phyloP scores from a whole-genome alignment of 2,888 invertebrate species.

The Andrena dorsata region DNA sequence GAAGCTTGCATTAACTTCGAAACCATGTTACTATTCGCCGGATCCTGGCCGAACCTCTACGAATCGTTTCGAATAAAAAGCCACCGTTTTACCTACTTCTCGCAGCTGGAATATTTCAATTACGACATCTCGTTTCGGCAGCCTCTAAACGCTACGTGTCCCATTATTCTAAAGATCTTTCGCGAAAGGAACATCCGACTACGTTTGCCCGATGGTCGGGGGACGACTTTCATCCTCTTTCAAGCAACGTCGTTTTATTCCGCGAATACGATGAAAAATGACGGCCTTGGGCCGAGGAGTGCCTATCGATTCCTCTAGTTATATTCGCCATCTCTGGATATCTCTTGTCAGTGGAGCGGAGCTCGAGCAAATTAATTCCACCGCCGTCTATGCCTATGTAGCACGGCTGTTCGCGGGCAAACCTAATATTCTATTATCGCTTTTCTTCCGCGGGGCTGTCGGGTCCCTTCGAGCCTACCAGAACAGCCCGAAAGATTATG shows the following conservation, averaged over 20 bases:
- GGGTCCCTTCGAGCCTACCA: background rate
- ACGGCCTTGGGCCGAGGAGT: constrained; percentile 1
- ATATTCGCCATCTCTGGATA: constrained; percentile 16
- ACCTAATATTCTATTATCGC: constrained; percentile 37
- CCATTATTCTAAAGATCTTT: constrained; percentile 26
- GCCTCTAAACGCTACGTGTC: constrained; percentile 23
- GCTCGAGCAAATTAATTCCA: constrained; percentile 31
- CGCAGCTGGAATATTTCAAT: constrained; percentile 31
- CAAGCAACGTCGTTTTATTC: background rate
- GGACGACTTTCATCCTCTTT: constrained; percentile 8
- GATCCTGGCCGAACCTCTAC: background rate
- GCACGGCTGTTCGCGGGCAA: constrained; percentile 1
- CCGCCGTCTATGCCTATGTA: background rate
- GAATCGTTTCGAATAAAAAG: background rate
- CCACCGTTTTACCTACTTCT: background rate
- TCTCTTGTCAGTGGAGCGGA: constrained; percentile 4
- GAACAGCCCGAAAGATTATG: constrained; percentile 27
- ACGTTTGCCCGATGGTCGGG: constrained; percentile 29
- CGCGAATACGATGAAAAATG: constrained; percentile 20
- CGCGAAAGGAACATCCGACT: constrained; percentile 42
- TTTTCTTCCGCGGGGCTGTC: background rate
- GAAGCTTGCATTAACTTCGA: constrained; percentile 2
- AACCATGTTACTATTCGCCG: background rate
- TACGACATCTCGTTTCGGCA: constrained; percentile 21
- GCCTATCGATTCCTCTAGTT: background rate